Evolutionary conservation across 37 sponge, comb jelly and placozoan genomes (phyloP).

Genomic region (Spongilla lacustris): DNA sequence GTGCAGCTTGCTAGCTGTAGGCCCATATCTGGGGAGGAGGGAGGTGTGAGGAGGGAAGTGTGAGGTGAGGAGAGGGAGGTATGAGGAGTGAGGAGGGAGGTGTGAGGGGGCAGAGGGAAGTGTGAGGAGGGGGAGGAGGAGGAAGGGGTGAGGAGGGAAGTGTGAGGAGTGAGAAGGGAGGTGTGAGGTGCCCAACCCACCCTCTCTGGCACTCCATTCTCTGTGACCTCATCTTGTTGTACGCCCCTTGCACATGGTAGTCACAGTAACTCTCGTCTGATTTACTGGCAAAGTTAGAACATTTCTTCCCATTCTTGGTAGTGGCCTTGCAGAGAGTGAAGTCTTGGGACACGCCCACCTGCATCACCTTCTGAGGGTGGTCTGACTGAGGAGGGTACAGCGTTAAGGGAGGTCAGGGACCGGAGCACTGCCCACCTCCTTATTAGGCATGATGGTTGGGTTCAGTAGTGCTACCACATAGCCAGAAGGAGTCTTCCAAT

Average conservation of each 20-base stretch:
- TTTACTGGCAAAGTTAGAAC: slow-evolving; percentile 76
- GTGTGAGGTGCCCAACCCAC: slow-evolving; percentile 37
- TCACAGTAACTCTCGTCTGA: slow-evolving; percentile 75
- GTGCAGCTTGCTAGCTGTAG: slow-evolving; percentile 17
- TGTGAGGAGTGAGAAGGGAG: too few species aligned
- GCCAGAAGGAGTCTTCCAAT: slow-evolving; percentile 80
- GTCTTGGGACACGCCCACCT: slow-evolving; percentile 78
- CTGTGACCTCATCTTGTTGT: slow-evolving; percentile 44
- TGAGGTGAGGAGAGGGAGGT: too few species aligned
- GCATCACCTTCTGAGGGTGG: slow-evolving; percentile 72
- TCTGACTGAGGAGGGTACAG: background rate
- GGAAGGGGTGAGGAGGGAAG: too few species aligned
- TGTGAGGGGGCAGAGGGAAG: background rate
- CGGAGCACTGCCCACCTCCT: slow-evolving; percentile 30
- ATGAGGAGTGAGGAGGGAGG: background rate
- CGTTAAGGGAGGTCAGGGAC: too few species aligned
- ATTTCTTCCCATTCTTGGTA: slow-evolving; percentile 59
- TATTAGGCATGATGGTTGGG: slow-evolving; percentile 64
- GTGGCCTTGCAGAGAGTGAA: slow-evolving; percentile 59
- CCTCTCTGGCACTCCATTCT: slow-evolving; percentile 79
- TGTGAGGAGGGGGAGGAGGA: background rate
- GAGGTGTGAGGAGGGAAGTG: background rate
- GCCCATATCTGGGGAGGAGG: slow-evolving; percentile 60
- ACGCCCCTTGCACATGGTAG: slow-evolving; percentile 75
- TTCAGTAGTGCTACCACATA: slow-evolving; percentile 81